phyloP scores from a whole-genome alignment of 1,140 invertebrate species.

The Brachionus rubens region DNA sequence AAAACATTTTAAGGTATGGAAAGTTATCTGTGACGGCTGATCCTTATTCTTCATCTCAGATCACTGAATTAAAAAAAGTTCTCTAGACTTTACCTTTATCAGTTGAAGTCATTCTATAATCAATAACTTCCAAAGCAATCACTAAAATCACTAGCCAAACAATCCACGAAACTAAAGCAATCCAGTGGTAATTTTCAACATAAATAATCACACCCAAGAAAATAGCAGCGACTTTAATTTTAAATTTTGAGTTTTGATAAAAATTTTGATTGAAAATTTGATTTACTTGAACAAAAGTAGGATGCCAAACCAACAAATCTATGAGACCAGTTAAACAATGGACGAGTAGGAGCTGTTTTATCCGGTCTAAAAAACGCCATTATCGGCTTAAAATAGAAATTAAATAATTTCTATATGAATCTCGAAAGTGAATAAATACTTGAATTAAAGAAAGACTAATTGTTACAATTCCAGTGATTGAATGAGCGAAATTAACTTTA shows the following conservation, averaged over 20 bases:
- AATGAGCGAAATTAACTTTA: not conserved
- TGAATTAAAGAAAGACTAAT: constrained; percentile 7
- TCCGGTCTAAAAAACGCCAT: constrained; percentile 38
- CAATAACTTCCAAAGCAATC: not conserved
- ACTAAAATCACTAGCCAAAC: not conserved
- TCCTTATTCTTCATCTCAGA: too few relatives aligned
- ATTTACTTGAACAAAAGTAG: not conserved
- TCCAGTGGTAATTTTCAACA: not conserved
- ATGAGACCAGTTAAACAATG: constrained; percentile 23
- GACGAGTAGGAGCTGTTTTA: not conserved
- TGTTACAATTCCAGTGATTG: constrained; percentile 2
- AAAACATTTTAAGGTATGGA: too few relatives aligned
- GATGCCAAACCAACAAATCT: not conserved
- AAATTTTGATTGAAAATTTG: not conserved
- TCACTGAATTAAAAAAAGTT: too few relatives aligned
- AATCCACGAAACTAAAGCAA: not conserved
- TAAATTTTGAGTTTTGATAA: not conserved
- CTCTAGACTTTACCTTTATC: not conserved
- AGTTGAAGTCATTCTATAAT: not conserved
- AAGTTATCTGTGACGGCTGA: too few relatives aligned
- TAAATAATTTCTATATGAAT: not conserved
- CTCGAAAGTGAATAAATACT: too few relatives aligned
- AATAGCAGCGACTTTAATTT: not conserved
- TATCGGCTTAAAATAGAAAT: not conserved
- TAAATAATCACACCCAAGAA: constrained; percentile 1